A percentile compares a stretch with the other conserved stretches of the same genome.
Conservation (phyloP, 1,140 invertebrate genomes). For the Nebria ingens region DNA sequence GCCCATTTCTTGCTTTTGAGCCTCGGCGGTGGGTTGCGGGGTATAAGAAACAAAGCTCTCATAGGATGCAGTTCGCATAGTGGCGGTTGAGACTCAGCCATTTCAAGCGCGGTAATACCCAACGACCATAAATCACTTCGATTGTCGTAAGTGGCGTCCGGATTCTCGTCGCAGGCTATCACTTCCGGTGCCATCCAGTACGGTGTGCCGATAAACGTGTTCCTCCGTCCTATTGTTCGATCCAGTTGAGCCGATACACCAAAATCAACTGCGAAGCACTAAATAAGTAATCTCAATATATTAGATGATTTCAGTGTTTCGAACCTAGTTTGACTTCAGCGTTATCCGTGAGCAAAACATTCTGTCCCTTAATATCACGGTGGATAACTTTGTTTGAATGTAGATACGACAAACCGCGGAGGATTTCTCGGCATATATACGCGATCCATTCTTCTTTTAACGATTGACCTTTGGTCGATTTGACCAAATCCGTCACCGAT, state of each 20-base stretch:
- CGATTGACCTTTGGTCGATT: slow-evolving; percentile 95
- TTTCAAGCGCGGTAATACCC: slow-evolving; percentile 97
- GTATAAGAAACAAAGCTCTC: slow-evolving; percentile 96
- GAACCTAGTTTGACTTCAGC: slow-evolving; percentile 95
- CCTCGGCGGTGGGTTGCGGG: slow-evolving; percentile 91
- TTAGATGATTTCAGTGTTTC: slow-evolving; percentile 15
- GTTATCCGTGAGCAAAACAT: slow-evolving; percentile 98
- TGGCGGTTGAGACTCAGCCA: slow-evolving; percentile 99
- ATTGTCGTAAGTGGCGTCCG: slow-evolving; percentile 99
- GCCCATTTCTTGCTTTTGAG: slow-evolving; percentile 98
- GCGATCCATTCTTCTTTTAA: slow-evolving; percentile 99
- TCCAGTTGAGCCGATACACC: slow-evolving; percentile 99
- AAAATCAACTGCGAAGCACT: slow-evolving; percentile 85
- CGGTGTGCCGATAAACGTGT: slow-evolving; percentile 99
- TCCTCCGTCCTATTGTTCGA: slow-evolving; percentile 94
- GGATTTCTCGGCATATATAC: slow-evolving; percentile 96
- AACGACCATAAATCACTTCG: slow-evolving; percentile 97
- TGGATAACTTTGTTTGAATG: slow-evolving; percentile 99
- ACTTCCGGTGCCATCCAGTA: slow-evolving; percentile 98
- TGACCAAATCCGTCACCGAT: slow-evolving; percentile 97
- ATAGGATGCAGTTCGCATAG: slow-evolving; percentile 99
- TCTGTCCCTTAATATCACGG: slow-evolving; percentile 99
- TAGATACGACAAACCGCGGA: slow-evolving; percentile 92
- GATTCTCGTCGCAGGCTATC: slow-evolving; percentile 99
- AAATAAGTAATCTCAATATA: background rate